Conservation (phyloP, 2,113 vertebrate genomes). For the Choloepus hoffmanni region DNA sequence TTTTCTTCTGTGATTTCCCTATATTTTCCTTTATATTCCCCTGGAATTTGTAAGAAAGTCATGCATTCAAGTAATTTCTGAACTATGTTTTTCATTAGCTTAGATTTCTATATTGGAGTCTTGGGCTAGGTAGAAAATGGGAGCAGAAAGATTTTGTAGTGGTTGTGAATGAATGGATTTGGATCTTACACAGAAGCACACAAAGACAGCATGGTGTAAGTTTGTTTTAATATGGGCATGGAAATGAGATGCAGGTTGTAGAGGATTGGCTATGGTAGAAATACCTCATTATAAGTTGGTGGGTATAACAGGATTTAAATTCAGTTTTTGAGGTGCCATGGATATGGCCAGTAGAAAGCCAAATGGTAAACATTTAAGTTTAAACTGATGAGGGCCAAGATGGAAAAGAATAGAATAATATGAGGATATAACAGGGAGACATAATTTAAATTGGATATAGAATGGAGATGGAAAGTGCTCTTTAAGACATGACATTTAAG, state of each 20-base stretch:
- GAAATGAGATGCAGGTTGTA: neutral
- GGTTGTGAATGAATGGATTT: neutral
- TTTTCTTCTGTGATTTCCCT: neutral
- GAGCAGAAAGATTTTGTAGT: neutral
- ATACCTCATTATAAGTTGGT: neutral
- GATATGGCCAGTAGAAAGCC: neutral
- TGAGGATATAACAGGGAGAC: neutral
- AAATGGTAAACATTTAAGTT: neutral
- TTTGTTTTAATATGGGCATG: conserved; percentile 2
- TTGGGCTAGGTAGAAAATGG: neutral
- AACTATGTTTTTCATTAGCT: neutral
- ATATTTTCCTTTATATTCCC: neutral
- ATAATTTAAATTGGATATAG: neutral
- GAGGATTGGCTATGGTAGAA: neutral
- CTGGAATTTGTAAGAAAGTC: neutral
- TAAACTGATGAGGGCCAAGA: neutral
- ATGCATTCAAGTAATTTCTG: neutral
- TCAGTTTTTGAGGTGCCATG: neutral
- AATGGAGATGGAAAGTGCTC: neutral
- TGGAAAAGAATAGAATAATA: neutral
- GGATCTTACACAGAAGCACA: neutral
- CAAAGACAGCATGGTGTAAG: neutral
- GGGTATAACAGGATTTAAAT: neutral
- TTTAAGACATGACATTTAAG: neutral
- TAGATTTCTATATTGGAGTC: neutral